These are phyloP conservation scores for Dynastes tityus DNA, from an alignment of 2,888 invertebrate species.

Conservation along the genomic window DNA sequence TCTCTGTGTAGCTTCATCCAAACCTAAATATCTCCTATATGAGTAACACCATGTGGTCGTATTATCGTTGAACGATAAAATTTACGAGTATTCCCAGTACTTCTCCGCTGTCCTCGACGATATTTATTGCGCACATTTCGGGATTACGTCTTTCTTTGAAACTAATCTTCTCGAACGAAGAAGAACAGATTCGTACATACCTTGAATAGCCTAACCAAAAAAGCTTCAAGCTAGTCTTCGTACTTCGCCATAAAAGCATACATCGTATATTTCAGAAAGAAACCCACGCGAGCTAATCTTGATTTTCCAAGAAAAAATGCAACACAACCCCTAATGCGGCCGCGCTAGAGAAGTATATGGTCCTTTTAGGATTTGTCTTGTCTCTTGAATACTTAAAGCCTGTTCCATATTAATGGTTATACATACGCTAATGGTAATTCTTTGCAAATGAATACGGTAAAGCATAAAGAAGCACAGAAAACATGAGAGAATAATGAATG, in stretches of 20 bases:
- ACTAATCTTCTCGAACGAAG: constrained; percentile 31
- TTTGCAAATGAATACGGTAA: too few species aligned
- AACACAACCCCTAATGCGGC: background rate
- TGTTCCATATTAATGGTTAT: too few species aligned
- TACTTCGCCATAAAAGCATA: constrained; percentile 25
- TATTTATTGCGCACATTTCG: constrained; percentile 45
- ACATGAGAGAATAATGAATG: too few species aligned
- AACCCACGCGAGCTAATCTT: constrained; percentile 8
- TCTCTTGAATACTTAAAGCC: background rate
- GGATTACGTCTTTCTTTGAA: constrained; percentile 45
- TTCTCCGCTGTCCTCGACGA: constrained; percentile 33
- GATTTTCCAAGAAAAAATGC: constrained; percentile 24
- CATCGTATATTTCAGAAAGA: background rate
- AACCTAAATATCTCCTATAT: too few species aligned
- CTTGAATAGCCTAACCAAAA: background rate
- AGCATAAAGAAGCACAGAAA: too few species aligned
- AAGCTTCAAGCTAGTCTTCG: background rate
- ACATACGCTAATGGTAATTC: background rate
- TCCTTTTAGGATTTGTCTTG: background rate
- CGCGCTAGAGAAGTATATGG: background rate
- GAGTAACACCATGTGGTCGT: constrained; percentile 17
- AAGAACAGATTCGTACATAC: constrained; percentile 4
- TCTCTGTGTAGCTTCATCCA: too few species aligned
- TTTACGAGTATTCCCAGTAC: constrained; percentile 41
- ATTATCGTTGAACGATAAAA: constrained; percentile 33